These are phyloP conservation scores for Artemia sinica DNA, from an alignment of 2,888 invertebrate species.

Conservation along the genomic window DNA sequence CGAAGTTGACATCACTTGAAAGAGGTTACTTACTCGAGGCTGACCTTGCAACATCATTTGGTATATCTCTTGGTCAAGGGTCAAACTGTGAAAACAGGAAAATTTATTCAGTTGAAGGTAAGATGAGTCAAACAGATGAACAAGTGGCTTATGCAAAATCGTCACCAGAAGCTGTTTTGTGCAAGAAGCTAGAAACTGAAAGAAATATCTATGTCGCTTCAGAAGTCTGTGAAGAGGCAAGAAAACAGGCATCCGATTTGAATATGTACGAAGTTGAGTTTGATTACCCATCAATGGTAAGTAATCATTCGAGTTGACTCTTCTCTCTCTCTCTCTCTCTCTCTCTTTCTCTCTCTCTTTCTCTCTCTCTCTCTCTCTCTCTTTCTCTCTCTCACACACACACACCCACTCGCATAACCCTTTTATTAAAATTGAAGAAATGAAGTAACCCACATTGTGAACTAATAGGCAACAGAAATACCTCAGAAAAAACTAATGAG, in stretches of 20 bases:
- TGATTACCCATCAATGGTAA: constrained; percentile 4
- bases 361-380: too few species aligned
- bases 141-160: constrained; percentile 12
- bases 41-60: neutral
- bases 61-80: neutral
- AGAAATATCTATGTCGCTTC: neutral
- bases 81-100: neutral
- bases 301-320: neutral
- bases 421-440: too few species aligned
- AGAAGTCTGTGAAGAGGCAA: neutral
- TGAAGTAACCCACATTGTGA: too few species aligned
- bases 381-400: too few species aligned
- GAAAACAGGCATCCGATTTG: neutral
- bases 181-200: constrained; percentile 6
- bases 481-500: too few species aligned
- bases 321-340: too few species aligned
- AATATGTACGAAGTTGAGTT: neutral
- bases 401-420: too few species aligned
- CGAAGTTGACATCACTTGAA: neutral
- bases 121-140: neutral
- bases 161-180: neutral
- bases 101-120: neutral
- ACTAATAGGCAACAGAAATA: too few species aligned
- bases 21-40: neutral
- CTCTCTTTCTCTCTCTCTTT: too few species aligned